Percentiles rank a stretch among this genome's conserved stretches.
Conservation (phyloP, 2,113 vertebrate genomes). For the Mormoops blainvillei region DNA sequence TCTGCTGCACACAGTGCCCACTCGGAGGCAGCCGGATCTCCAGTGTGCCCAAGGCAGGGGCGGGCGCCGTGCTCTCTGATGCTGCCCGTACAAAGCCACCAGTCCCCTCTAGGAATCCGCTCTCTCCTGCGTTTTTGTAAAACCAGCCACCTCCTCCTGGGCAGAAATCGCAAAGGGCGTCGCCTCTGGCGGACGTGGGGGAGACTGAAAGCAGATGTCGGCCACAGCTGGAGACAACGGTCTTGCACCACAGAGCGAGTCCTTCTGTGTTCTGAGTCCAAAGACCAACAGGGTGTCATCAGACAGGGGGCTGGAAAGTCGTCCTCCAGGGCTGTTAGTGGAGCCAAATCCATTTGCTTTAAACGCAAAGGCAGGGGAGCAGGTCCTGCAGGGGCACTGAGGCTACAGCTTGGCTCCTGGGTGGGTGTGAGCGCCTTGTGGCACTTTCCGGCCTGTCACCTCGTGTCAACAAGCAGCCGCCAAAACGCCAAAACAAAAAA, state of each 20-base stretch:
- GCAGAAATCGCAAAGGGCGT: not conserved
- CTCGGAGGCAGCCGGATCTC: not conserved
- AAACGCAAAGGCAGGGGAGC: not conserved
- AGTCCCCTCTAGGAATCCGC: not conserved
- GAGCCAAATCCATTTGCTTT: not conserved
- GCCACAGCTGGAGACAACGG: not conserved
- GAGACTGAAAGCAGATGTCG: not conserved
- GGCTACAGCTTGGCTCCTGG: too few species aligned
- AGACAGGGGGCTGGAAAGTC: not conserved
- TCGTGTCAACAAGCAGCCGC: not conserved
- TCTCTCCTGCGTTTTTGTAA: not conserved
- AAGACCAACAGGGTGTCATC: not conserved
- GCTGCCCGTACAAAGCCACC: not conserved
- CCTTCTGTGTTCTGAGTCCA: not conserved
- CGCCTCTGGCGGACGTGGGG: not conserved
- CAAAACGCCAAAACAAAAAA: not conserved
- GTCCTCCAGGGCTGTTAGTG: not conserved
- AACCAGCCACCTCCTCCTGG: not conserved
- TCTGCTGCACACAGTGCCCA: not conserved
- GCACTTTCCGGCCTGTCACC: not conserved
- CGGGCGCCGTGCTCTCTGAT: too few species aligned
- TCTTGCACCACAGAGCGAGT: not conserved
- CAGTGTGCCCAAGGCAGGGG: not conserved
- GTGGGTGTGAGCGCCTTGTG: not conserved
- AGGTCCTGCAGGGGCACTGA: not conserved